phyloP scores from a whole-genome alignment of 2,113 vertebrate genomes.

The Tringa solitaria region DNA sequence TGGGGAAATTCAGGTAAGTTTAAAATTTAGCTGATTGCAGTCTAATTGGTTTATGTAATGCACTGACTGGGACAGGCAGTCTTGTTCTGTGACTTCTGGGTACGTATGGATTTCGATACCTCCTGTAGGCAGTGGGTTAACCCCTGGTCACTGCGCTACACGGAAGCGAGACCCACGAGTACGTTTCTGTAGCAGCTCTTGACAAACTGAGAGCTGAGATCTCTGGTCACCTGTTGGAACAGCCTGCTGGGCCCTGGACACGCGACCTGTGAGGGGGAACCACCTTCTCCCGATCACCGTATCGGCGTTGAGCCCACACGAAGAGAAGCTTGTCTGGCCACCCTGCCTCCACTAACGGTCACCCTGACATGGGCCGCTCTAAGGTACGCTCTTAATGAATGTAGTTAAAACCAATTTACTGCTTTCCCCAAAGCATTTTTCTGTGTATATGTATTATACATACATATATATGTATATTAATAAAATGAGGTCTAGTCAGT shows the following conservation, averaged over 20 bases:
- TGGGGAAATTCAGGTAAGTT: not conserved
- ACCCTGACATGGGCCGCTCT: not conserved
- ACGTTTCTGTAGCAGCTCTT: not conserved
- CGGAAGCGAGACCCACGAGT: rapidly evolving
- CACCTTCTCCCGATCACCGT: rapidly evolving
- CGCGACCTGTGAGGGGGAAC: rapidly evolving
- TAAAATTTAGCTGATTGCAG: not conserved
- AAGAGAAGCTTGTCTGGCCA: not conserved
- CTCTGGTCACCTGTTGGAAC: rapidly evolving
- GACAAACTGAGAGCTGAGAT: not conserved
- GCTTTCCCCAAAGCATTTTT: not conserved
- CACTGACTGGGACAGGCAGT: not conserved
- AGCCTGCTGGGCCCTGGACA: not conserved
- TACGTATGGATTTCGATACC: not conserved
- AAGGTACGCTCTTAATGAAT: not conserved
- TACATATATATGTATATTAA: too few species aligned
- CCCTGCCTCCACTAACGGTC: not conserved
- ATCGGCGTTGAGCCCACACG: not conserved
- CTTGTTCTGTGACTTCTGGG: not conserved
- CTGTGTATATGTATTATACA: not conserved
- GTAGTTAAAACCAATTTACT: not conserved
- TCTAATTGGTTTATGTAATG: not conserved
- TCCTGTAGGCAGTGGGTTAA: not conserved
- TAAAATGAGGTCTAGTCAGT: not conserved
- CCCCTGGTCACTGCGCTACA: not conserved